A percentile compares a stretch with the other conserved stretches of the same genome.
These are phyloP conservation scores for Drosophila baimaii DNA, from an alignment of 1,140 invertebrate species.

Conservation along the genomic window DNA sequence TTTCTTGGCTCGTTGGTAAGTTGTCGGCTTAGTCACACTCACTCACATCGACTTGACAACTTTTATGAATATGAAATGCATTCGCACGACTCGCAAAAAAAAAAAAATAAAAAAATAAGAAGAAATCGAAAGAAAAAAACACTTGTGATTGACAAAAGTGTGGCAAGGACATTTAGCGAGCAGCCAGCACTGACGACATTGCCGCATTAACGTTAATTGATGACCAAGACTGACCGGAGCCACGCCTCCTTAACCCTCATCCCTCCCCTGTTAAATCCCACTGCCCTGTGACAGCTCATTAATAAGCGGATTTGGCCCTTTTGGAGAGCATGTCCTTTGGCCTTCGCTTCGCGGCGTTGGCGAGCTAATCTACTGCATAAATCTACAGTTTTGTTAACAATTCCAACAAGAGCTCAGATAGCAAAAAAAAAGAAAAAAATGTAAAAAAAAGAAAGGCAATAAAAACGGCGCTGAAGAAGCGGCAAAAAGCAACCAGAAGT, in stretches of 20 bases:
- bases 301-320: conserved; percentile 75
- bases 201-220: conserved; percentile 70
- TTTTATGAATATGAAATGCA: conserved; percentile 76
- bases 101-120: neutral
- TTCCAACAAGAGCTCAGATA: conserved; percentile 51
- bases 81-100: conserved; percentile 46
- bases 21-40: conserved; percentile 64
- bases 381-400: conserved; percentile 79
- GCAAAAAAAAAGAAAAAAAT: conserved; percentile 3
- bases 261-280: neutral
- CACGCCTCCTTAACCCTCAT: conserved; percentile 15
- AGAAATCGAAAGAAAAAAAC: conserved; percentile 7
- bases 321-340: conserved; percentile 34
- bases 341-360: conserved; percentile 63
- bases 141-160: conserved; percentile 77
- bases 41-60: conserved; percentile 32
- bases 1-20: conserved; percentile 45
- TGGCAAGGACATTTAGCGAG: conserved; percentile 68
- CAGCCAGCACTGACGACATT: conserved; percentile 40
- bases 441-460: conserved; percentile 16
- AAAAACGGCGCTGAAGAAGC: conserved; percentile 11
- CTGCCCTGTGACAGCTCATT: conserved; percentile 70
- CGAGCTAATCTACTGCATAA: conserved; percentile 78
- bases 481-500: conserved; percentile 9
- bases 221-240: conserved; percentile 55